These are phyloP conservation scores for Sinocyclocheilus grahami DNA, from an alignment of 2,113 vertebrate genomes.

Conservation along the genomic window DNA sequence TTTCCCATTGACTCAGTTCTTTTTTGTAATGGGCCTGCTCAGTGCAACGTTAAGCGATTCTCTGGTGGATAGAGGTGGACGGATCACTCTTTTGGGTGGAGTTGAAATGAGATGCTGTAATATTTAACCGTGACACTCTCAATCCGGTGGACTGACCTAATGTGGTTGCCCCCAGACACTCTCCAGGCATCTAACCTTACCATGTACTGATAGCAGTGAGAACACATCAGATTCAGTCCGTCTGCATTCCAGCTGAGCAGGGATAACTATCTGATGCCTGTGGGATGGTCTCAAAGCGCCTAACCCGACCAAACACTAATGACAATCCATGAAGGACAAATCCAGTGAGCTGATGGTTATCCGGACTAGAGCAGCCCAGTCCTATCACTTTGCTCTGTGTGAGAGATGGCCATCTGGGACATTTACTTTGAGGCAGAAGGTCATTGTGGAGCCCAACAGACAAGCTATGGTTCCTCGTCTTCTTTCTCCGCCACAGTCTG, in stretches of 20 bases:
- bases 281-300: conserved; percentile 24
- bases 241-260: conserved; percentile 15
- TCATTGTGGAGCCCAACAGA: conserved; percentile 22
- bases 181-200: conserved; percentile 29
- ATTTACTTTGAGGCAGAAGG: conserved; percentile 26
- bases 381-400: conserved; percentile 34
- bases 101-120: conserved; percentile 37
- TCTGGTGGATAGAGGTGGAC: conserved; percentile 56
- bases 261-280: conserved; percentile 26
- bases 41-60: conserved; percentile 65
- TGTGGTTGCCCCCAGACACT: conserved; percentile 20
- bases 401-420: conserved; percentile 40
- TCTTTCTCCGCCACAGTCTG: conserved; percentile 52
- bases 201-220: conserved; percentile 33
- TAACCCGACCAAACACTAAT: conserved; percentile 49
- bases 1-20: conserved; percentile 76
- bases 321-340: conserved; percentile 48
- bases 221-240: conserved; percentile 29
- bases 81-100: conserved; percentile 13
- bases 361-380: conserved; percentile 34
- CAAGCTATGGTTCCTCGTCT: conserved; percentile 1
- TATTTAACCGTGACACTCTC: conserved; percentile 35
- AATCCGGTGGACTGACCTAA: conserved; percentile 15
- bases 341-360: conserved; percentile 52
- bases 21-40: conserved; percentile 66